Conservation (phyloP, 1,140 invertebrate genomes). For the Pogonognathellus flavescens region DNA sequence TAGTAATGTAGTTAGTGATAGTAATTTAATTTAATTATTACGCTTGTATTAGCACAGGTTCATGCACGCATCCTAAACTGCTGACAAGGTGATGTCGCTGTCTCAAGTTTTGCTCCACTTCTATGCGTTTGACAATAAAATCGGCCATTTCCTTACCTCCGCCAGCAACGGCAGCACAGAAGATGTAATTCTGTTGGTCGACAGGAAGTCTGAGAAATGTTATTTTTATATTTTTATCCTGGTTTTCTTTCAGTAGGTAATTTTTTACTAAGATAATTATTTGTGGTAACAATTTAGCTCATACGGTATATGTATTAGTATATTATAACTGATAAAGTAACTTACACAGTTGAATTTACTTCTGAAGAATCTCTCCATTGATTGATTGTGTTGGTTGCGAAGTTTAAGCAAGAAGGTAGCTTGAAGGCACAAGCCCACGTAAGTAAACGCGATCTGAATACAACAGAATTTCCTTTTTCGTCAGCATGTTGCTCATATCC, state of each 20-base stretch:
- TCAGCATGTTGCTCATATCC: conserved; percentile 3
- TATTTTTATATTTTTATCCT: neutral
- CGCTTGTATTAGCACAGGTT: neutral
- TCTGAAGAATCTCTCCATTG: conserved; percentile 19
- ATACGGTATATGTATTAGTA: neutral
- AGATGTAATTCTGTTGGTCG: conserved; percentile 46
- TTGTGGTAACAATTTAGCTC: no score
- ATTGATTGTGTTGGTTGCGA: neutral
- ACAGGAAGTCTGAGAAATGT: conserved; percentile 46
- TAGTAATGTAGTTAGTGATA: neutral
- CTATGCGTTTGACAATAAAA: conserved; percentile 8
- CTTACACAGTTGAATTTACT: neutral
- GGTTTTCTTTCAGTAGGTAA: neutral
- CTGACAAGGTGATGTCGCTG: neutral
- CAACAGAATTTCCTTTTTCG: conserved; percentile 1
- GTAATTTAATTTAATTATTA: neutral
- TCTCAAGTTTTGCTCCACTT: neutral
- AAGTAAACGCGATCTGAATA: conserved; percentile 42
- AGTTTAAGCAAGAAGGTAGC: conserved; percentile 21
- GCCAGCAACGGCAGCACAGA: conserved; percentile 48
- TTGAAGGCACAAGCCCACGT: conserved; percentile 54
- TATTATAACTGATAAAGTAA: neutral
- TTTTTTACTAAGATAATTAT: neutral
- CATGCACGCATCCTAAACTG: conserved; percentile 13
- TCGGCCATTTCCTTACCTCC: conserved; percentile 26